Percentiles rank a stretch among this genome's conserved stretches.
Conservation (phyloP, 92 coral and sea anemone genomes). For the Pocillopora meandrina region DNA sequence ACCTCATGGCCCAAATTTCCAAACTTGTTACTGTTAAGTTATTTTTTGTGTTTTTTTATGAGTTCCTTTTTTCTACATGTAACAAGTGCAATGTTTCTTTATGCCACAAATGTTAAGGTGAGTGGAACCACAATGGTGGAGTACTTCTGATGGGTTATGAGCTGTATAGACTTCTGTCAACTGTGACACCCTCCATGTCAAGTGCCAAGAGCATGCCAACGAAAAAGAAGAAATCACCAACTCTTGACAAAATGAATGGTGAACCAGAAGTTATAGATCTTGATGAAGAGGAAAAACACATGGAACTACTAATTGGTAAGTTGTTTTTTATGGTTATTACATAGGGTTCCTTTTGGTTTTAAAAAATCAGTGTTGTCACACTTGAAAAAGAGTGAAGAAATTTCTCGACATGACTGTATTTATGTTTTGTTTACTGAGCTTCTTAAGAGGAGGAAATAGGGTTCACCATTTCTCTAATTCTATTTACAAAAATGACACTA, state of each 20-base stretch:
- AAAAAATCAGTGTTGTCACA: too few species aligned
- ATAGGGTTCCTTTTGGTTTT: too few species aligned
- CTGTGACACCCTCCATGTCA: constrained; percentile 85
- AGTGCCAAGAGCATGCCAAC: constrained; percentile 82
- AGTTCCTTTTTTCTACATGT: too few species aligned
- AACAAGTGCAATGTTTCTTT: neutral
- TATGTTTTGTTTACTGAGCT: too few species aligned
- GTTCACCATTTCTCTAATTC: too few species aligned
- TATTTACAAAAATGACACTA: too few species aligned
- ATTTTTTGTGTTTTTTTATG: too few species aligned
- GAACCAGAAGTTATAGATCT: constrained; percentile 94
- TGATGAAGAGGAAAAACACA: constrained; percentile 95
- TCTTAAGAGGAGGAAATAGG: too few species aligned
- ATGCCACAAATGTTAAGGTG: constrained; percentile 35
- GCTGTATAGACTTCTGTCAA: constrained; percentile 83
- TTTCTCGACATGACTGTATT: too few species aligned
- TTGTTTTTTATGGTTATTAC: neutral
- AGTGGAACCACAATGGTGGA: constrained; percentile 90
- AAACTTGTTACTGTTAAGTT: too few species aligned
- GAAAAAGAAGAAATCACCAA: constrained; percentile 69
- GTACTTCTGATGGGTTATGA: constrained; percentile 94
- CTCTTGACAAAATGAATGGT: constrained; percentile 38
- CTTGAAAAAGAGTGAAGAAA: too few species aligned
- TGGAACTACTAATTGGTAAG: constrained; percentile 93
- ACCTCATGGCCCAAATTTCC: too few species aligned